Percentiles rank a stretch among this genome's conserved stretches.
These are phyloP conservation scores for Montipora cactus DNA, from an alignment of 64 coral and sea anemone genomes.

Conservation along the genomic window DNA sequence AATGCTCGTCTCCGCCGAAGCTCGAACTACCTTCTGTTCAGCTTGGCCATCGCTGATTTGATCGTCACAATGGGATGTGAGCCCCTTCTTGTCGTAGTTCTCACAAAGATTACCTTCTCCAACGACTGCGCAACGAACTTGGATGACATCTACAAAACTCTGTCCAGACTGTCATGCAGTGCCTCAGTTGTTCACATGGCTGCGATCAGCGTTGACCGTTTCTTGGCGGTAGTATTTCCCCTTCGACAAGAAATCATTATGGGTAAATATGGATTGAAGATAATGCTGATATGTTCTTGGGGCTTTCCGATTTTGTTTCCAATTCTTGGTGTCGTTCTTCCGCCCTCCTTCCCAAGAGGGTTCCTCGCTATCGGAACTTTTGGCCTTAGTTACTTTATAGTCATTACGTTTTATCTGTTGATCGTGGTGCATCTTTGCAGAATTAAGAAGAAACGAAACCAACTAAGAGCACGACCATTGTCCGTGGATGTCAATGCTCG, in stretches of 20 bases:
- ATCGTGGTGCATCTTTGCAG: constrained; percentile 10
- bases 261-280: constrained; percentile 4
- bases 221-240: constrained; percentile 7
- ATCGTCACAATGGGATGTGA: constrained; percentile 32
- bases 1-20: constrained; percentile 22
- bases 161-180: constrained; percentile 1
- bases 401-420: neutral
- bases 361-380: neutral
- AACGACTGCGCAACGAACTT: neutral
- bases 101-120: neutral
- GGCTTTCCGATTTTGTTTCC: neutral
- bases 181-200: constrained; percentile 16
- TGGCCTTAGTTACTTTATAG: neutral
- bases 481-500: neutral
- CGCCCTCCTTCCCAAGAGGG: neutral
- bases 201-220: constrained; percentile 24
- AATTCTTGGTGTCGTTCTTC: neutral
- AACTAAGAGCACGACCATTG: neutral
- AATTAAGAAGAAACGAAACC: neutral
- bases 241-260: constrained; percentile 22
- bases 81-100: neutral
- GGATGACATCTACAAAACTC: neutral
- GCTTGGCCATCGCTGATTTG: constrained; percentile 24
- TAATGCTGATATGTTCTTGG: constrained; percentile 4
- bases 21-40: constrained; percentile 17